phyloP scores from a whole-genome alignment of 2,888 invertebrate species.

The Apoda limacodes region DNA sequence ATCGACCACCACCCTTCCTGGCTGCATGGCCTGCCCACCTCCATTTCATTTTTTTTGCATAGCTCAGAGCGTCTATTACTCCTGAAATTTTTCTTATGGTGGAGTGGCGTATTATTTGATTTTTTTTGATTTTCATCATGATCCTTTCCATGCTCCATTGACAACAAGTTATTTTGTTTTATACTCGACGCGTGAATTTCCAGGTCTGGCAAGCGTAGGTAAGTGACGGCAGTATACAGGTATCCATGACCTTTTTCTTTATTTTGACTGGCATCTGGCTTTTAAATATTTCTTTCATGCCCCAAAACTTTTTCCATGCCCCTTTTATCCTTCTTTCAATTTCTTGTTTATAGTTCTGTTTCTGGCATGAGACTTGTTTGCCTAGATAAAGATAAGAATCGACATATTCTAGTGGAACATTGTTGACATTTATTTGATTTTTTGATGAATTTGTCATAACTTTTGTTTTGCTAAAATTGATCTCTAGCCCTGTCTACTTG shows the following conservation, averaged over 20 bases:
- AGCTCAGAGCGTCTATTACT: no score
- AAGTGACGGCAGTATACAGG: conserved; percentile 7
- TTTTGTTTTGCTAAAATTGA: conserved; percentile 17
- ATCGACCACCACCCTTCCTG: no score
- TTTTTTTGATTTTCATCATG: conserved; percentile 4
- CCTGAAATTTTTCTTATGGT: no score
- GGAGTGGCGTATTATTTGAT: no score
- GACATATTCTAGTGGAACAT: conserved; percentile 11
- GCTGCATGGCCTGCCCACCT: no score
- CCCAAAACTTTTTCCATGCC: no score
- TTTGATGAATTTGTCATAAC: conserved; percentile 14
- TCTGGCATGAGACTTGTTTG: conserved; percentile 10
- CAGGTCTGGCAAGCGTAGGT: conserved; percentile 4
- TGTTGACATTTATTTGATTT: conserved; percentile 7
- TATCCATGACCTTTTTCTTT: conserved; percentile 8
- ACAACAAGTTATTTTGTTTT: conserved; percentile 2
- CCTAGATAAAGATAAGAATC: conserved; percentile 15
- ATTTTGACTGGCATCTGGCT: conserved; percentile 5
- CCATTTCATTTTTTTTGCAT: no score
- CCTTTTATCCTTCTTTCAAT: no score
- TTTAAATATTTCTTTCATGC: no score
- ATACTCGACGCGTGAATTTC: conserved; percentile 1
- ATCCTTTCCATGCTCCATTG: conserved; percentile 6
- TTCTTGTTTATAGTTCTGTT: no score
- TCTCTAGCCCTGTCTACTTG: conserved; percentile 15